These are phyloP conservation scores for Ferdinandea cuprea DNA, from an alignment of 2,888 invertebrate species.

Conservation along the genomic window DNA sequence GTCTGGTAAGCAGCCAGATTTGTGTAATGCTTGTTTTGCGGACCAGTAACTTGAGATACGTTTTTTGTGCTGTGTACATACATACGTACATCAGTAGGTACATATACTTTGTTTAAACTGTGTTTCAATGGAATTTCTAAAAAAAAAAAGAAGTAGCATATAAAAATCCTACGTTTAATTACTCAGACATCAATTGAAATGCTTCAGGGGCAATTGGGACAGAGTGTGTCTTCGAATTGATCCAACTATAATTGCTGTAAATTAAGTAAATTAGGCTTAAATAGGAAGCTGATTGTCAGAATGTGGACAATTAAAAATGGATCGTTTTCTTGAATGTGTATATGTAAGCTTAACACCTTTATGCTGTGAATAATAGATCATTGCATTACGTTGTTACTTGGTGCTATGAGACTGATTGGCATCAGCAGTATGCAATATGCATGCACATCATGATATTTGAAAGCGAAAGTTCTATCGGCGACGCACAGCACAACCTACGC, in stretches of 20 bases:
- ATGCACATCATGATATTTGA: no score
- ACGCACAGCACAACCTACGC: no score
- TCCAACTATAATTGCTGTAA: slow-evolving; percentile 19
- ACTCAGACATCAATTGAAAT: slow-evolving; percentile 29
- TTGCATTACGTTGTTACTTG: no score
- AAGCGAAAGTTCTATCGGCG: no score
- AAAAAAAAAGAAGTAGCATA: slow-evolving; percentile 21
- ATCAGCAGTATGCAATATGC: no score
- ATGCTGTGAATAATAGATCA: not conserved
- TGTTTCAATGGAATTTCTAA: slow-evolving; percentile 7
- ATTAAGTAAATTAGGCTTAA: slow-evolving; percentile 19
- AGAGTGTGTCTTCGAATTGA: not conserved
- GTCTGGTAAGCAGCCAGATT: slow-evolving; percentile 23
- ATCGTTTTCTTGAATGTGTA: no score
- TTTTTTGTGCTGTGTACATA: not conserved
- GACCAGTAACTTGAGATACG: slow-evolving; percentile 8
- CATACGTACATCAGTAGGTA: no score
- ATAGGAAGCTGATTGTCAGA: slow-evolving; percentile 14
- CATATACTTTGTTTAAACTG: no score
- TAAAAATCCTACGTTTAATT: slow-evolving; percentile 23
- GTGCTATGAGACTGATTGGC: no score
- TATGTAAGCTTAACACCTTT: no score
- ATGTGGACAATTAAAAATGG: slow-evolving; percentile 2
- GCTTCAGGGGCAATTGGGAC: not conserved
- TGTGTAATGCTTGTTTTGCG: slow-evolving; percentile 19